A percentile compares a stretch with the other conserved stretches of the same genome.
Conservation (phyloP, 2,113 vertebrate species). For the Toxotes chatareus region DNA sequence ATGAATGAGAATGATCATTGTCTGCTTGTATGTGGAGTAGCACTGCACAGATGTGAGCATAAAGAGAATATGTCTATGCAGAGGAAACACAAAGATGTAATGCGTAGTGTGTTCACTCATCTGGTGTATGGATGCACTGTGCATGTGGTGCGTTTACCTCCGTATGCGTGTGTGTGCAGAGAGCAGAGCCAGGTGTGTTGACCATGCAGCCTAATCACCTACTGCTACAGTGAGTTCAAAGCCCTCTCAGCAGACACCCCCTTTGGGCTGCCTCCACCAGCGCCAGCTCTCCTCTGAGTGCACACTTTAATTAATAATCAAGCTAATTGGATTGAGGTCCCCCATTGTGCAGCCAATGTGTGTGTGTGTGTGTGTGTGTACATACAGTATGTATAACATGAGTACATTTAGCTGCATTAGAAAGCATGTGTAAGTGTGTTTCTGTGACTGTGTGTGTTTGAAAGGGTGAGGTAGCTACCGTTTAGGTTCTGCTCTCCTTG, state of each 20-base stretch:
- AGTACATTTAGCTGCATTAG: constrained; percentile 48
- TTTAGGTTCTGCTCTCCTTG: constrained; percentile 59
- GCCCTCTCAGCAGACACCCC: constrained; percentile 70
- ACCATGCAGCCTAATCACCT: constrained; percentile 72
- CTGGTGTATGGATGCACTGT: constrained; percentile 15
- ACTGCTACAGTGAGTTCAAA: constrained; percentile 71
- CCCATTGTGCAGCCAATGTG: constrained; percentile 63
- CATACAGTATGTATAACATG: constrained; percentile 36
- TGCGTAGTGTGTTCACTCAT: constrained; percentile 12
- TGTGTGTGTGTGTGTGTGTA: constrained; percentile 14
- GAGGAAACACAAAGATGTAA: neutral
- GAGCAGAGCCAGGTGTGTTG: constrained; percentile 35
- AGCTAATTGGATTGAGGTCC: constrained; percentile 80
- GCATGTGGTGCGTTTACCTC: constrained; percentile 1
- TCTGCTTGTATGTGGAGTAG: neutral
- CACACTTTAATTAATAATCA: constrained; percentile 84
- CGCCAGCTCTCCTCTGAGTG: constrained; percentile 74
- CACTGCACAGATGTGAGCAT: neutral
- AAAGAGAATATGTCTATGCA: neutral
- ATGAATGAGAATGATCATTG: neutral
- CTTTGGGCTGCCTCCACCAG: constrained; percentile 68
- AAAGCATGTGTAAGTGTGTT: constrained; percentile 25
- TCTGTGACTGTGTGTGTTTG: constrained; percentile 26
- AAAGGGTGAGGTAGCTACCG: constrained; percentile 32
- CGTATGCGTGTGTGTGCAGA: constrained; percentile 19